A percentile compares a stretch with the other conserved stretches of the same genome.
phyloP scores from a whole-genome alignment of 2,888 invertebrate species.

The Tineola bisselliella region DNA sequence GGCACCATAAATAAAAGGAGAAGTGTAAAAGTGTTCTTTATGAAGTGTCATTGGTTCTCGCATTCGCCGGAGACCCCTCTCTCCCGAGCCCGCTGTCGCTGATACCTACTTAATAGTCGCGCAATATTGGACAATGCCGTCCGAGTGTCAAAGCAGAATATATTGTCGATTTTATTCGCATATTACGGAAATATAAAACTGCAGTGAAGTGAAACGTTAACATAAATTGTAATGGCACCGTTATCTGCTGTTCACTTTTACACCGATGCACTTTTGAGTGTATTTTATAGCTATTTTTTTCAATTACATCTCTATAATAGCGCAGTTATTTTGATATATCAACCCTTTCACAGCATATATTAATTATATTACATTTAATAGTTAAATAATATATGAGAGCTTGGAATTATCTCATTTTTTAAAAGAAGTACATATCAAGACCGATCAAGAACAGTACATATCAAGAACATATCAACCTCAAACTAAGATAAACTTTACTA shows the following conservation, averaged over 20 bases:
- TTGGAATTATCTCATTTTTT: too few species aligned
- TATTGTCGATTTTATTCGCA: slow-evolving; percentile 35
- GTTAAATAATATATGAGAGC: too few species aligned
- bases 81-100: slow-evolving; percentile 40
- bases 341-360: too few species aligned
- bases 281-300: background rate
- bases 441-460: too few species aligned
- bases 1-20: slow-evolving; percentile 62
- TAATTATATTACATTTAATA: too few species aligned
- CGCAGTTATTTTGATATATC: background rate
- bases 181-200: slow-evolving; percentile 11
- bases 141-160: slow-evolving; percentile 14
- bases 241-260: slow-evolving; percentile 15
- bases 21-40: slow-evolving; percentile 65
- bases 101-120: slow-evolving; percentile 63
- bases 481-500: too few species aligned
- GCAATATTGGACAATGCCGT: slow-evolving; percentile 49
- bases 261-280: background rate
- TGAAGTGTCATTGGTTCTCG: slow-evolving; percentile 44
- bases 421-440: too few species aligned
- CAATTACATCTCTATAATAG: background rate
- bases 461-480: too few species aligned
- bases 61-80: background rate
- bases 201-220: slow-evolving; percentile 9
- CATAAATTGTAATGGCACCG: slow-evolving; percentile 16